These are phyloP conservation scores for Trididemnum nubilum DNA, from an alignment of 23 tunicate genomes.

Conservation along the genomic window DNA sequence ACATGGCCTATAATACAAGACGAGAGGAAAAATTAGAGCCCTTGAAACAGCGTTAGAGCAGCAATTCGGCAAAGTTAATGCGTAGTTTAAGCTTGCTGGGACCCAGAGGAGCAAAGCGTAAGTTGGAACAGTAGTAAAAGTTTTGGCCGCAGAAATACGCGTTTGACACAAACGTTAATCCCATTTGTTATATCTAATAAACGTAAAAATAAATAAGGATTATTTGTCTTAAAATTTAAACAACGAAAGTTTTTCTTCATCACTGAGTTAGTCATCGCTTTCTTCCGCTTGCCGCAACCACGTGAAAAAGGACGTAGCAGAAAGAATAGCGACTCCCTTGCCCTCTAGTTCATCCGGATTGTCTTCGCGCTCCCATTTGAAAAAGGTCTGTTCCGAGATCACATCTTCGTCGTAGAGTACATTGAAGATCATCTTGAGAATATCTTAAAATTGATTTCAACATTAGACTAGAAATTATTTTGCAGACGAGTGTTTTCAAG, in stretches of 20 bases:
- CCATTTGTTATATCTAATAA: neutral
- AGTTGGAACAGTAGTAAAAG: no score
- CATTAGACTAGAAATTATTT: neutral
- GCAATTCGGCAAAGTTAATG: no score
- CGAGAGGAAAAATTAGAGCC: no score
- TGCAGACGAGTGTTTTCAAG: no score
- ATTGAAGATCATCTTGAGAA: conserved; percentile 37
- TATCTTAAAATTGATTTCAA: conserved; percentile 27
- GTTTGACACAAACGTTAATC: no score
- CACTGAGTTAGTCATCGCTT: conserved; percentile 25
- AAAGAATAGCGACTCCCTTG: conserved; percentile 51
- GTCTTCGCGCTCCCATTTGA: conserved; percentile 35
- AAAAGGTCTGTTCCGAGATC: conserved; percentile 40
- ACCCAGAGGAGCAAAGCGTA: no score
- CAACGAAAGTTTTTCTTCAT: neutral
- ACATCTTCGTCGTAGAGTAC: conserved; percentile 51
- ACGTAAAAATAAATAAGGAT: conserved; percentile 5
- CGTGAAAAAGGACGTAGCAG: conserved; percentile 52
- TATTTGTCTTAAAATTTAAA: conserved; percentile 20
- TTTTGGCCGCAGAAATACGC: neutral
- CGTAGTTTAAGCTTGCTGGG: no score
- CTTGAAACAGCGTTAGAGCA: no score
- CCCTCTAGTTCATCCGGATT: conserved; percentile 52
- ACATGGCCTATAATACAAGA: no score
- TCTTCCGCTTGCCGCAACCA: conserved; percentile 59